A percentile compares a stretch with the other conserved stretches of the same genome.
Evolutionary conservation across 2,113 vertebrate genomes (phyloP).

Genomic region (Neotragus pygmaeus): DNA sequence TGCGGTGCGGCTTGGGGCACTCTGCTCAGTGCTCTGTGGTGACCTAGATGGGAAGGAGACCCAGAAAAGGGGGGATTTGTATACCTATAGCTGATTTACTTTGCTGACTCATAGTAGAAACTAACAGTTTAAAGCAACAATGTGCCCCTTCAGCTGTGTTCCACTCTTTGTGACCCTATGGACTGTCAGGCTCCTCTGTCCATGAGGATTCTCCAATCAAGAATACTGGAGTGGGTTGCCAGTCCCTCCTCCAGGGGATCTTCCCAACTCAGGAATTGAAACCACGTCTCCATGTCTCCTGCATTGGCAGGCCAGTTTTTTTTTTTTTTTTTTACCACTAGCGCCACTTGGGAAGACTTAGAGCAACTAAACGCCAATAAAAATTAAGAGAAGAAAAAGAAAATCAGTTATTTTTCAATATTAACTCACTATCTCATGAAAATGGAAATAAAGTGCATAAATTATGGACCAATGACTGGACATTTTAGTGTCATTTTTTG

Average conservation of each 20-base stretch:
- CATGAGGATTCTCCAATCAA: neutral
- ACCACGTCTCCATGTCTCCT: neutral
- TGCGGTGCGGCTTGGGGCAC: accelerated
- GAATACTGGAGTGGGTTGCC: neutral
- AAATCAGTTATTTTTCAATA: neutral
- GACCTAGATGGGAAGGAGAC: neutral
- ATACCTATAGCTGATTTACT: neutral
- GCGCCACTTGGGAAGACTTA: neutral
- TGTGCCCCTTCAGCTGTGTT: neutral
- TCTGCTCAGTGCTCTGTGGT: neutral
- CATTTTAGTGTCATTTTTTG: neutral
- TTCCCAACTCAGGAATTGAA: neutral
- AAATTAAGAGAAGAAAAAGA: neutral
- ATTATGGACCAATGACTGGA: neutral
- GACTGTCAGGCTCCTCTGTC: neutral
- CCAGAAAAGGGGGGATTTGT: neutral
- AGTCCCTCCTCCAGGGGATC: neutral
- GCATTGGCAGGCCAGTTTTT: neutral
- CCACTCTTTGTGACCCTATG: neutral
- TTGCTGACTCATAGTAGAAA: neutral
- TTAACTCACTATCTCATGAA: neutral
- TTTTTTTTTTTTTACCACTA: neutral
- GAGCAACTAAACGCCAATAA: neutral
- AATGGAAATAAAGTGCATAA: neutral
- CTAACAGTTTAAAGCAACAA: neutral